Base-by-base conservation (phyloP, 2,888 invertebrate genomes). In the Ormia ochracea region DNA sequence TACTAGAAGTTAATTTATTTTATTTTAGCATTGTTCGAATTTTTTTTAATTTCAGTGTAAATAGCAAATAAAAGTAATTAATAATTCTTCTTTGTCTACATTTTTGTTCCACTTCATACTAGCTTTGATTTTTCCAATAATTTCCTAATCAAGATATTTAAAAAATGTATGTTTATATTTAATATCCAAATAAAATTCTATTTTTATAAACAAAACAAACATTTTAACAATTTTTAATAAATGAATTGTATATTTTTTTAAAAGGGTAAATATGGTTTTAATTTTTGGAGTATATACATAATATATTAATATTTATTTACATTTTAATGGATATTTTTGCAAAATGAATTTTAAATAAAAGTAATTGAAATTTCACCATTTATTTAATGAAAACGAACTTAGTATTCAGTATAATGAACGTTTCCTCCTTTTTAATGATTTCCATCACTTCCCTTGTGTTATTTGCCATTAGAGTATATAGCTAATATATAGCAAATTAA, bases 11-110 rank as follows among this genome's bases (percentile, higher is more conserved):
- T 56, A 70, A 66, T 50, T 50, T 74, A 31, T 66, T 48, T 66
- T 50, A 50, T 66, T 36, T 17, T 50, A 58, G 31, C 17, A 19
- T 50, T 58, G 38, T 74, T 41, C 12, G 14, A 66, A 45, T 58
- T 56, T 73, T 54, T 65, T 72, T 54, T 68, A 56, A 68, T 68
- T 80, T 73, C 76, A 76, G 80, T 80, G 76, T 76, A 76, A 76
- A 68, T 76, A 69, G 19, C 66, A 75, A 73, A 56, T 50, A 31
- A 56, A 56, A 66, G 61, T 28, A 14, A 21, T 17, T 6, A 56
- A 41, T 76, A 68, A 68, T 80, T 76, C 52, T 65, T 50, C 17
- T 66, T 61, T 69, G 26, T 69, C 54, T 79, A 66, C 66, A 76
- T 76, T 63, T 72, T 72, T 59, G 36, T 36, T n/a, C n/a, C n/a